phyloP scores from a whole-genome alignment of 2,797 vertebrate genomes.

The Myiotriccus ornatus region DNA sequence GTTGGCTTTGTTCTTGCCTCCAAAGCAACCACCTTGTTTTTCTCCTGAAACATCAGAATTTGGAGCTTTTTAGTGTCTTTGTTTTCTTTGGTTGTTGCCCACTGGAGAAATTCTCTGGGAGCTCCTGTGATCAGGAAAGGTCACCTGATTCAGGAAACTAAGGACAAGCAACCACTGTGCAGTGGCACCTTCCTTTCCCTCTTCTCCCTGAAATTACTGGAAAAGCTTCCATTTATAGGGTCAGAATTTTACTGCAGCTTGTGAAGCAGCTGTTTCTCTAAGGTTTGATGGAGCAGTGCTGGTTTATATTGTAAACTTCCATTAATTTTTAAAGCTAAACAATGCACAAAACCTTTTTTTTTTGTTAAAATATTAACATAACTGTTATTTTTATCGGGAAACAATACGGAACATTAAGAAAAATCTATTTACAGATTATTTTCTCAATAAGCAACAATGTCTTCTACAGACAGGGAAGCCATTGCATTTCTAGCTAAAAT shows the following conservation, averaged over 20 bases:
- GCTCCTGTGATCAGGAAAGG: neutral
- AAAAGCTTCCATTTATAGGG: neutral
- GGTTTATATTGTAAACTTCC: neutral
- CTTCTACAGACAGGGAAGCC: neutral
- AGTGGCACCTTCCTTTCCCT: neutral
- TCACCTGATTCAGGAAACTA: neutral
- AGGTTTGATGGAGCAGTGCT: neutral
- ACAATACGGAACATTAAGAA: neutral
- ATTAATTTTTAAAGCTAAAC: neutral
- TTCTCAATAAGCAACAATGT: neutral
- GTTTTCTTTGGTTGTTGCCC: neutral
- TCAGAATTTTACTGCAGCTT: neutral
- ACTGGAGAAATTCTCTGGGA: neutral
- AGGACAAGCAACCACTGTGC: neutral
- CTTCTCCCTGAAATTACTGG: neutral
- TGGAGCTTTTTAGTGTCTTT: neutral
- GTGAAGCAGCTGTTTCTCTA: neutral
- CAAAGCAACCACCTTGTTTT: neutral
- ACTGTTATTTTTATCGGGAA: neutral
- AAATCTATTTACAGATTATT: neutral
- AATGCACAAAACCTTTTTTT: neutral
- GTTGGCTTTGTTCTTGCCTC: neutral
- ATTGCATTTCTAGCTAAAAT: neutral
- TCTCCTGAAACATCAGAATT: neutral
- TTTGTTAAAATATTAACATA: neutral